These are phyloP conservation scores for Pagetopsis macropterus DNA, from an alignment of 2,797 vertebrate genomes.

Conservation along the genomic window DNA sequence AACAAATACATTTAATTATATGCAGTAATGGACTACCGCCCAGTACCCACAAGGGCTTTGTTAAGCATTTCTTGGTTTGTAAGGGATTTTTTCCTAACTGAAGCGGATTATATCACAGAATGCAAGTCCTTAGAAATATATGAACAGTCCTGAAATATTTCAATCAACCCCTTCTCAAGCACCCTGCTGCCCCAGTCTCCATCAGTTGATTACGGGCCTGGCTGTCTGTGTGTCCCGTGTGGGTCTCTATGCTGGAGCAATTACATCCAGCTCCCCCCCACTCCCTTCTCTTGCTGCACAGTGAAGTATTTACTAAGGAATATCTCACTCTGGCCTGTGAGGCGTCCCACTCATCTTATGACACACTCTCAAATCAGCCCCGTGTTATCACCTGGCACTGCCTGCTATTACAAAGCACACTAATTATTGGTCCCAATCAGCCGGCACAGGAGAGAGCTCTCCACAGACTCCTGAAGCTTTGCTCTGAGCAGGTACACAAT, in stretches of 20 bases:
- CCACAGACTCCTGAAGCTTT: not conserved
- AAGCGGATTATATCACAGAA: too few species aligned
- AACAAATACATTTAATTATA: too few species aligned
- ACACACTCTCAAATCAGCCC: not conserved
- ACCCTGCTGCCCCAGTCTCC: too few species aligned
- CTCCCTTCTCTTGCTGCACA: not conserved
- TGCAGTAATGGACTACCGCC: too few species aligned
- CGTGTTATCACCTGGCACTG: conserved; percentile 61
- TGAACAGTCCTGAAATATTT: too few species aligned
- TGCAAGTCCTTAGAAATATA: too few species aligned
- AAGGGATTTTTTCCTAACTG: too few species aligned
- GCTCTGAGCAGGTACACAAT: too few species aligned
- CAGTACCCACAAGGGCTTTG: too few species aligned
- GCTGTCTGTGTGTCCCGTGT: not conserved
- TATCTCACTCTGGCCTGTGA: conserved; percentile 1
- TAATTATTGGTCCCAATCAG: conserved; percentile 55
- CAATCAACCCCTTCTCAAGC: too few species aligned
- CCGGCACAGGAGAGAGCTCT: not conserved
- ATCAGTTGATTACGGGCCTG: conserved; percentile 2
- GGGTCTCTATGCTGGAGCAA: not conserved
- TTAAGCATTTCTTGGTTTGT: too few species aligned
- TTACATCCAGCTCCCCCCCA: not conserved
- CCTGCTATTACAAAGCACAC: conserved; percentile 69
- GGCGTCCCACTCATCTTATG: not conserved
- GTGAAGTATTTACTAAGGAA: not conserved